These are phyloP conservation scores for Ennomos fuscantarius DNA, from an alignment of 2,888 invertebrate genomes.

Conservation along the genomic window DNA sequence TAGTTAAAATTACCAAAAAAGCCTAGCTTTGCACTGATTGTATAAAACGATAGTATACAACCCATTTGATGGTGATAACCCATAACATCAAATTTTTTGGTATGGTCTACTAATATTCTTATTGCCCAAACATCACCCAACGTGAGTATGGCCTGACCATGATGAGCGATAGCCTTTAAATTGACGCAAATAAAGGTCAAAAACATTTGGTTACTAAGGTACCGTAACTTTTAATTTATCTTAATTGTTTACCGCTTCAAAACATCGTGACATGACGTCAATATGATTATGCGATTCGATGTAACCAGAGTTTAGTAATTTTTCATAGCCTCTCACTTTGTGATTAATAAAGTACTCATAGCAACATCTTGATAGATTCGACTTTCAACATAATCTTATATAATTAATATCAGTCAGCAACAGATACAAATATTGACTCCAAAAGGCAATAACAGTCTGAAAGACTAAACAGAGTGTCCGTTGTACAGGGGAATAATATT, in stretches of 20 bases:
- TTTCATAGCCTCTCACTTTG: conserved; percentile 36
- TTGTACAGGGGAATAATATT: conserved; percentile 12
- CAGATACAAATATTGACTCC: conserved; percentile 5
- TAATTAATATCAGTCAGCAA: conserved; percentile 10
- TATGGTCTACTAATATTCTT: conserved; percentile 6
- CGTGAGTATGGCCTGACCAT: conserved; percentile 30
- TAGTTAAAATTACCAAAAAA: no score
- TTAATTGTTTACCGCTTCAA: conserved; percentile 42
- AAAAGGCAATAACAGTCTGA: conserved; percentile 9
- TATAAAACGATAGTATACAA: background rate
- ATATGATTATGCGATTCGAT: conserved; percentile 34
- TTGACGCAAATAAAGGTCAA: conserved; percentile 63
- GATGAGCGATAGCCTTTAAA: conserved; percentile 54
- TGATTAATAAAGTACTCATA: conserved; percentile 10
- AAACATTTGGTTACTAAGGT: conserved; percentile 51
- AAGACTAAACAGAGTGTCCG: conserved; percentile 34
- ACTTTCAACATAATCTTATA: conserved; percentile 16
- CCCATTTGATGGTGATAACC: conserved; percentile 7
- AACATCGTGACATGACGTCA: conserved; percentile 40
- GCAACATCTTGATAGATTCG: conserved; percentile 8
- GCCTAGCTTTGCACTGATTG: no score
- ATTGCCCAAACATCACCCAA: conserved; percentile 16
- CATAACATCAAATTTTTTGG: conserved; percentile 8
- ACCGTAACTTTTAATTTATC: conserved; percentile 34
- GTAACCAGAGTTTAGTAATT: conserved; percentile 17